A percentile compares a stretch with the other conserved stretches of the same genome.
These are phyloP conservation scores for Nerophis ophidion DNA, from an alignment of 2,113 vertebrate genomes.

Conservation along the genomic window DNA sequence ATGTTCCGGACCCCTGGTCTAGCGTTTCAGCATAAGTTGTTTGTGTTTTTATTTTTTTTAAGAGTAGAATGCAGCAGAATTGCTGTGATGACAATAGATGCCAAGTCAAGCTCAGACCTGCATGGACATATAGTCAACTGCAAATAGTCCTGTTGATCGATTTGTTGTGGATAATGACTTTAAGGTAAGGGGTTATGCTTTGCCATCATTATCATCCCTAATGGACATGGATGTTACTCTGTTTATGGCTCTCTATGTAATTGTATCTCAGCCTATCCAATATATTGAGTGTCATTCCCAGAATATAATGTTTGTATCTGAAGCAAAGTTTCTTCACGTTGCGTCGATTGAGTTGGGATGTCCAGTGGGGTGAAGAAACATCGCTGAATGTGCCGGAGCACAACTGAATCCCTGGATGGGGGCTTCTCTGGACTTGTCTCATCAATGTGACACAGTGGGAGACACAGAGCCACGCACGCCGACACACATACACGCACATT, in stretches of 20 bases:
- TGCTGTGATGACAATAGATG: neutral
- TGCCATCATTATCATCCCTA: slow-evolving; percentile 27
- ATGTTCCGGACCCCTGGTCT: too few relatives aligned
- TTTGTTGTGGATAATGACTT: slow-evolving; percentile 12
- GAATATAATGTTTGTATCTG: slow-evolving; percentile 9
- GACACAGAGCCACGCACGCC: slow-evolving; percentile 18
- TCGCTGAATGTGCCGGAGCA: slow-evolving; percentile 24
- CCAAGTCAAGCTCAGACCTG: slow-evolving; percentile 16
- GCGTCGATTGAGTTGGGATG: slow-evolving; percentile 24
- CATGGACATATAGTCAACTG: slow-evolving; percentile 1
- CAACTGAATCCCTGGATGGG: slow-evolving; percentile 18
- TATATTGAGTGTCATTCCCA: neutral
- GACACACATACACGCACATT: slow-evolving; percentile 11
- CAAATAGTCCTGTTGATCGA: slow-evolving; percentile 32
- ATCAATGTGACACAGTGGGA: slow-evolving; percentile 58
- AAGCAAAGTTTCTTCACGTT: neutral
- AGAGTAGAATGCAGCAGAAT: too few relatives aligned
- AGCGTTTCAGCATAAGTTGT: too few relatives aligned
- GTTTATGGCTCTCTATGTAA: slow-evolving; percentile 10
- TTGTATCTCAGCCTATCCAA: slow-evolving; percentile 3
- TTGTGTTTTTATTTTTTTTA: too few relatives aligned
- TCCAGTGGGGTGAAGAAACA: slow-evolving; percentile 20
- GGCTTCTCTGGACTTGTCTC: slow-evolving; percentile 52
- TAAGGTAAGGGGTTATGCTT: slow-evolving; percentile 2
- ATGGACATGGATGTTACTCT: slow-evolving; percentile 33